Conservation (phyloP, 2,797 vertebrate genomes). For the Gadopsis marmoratus region DNA sequence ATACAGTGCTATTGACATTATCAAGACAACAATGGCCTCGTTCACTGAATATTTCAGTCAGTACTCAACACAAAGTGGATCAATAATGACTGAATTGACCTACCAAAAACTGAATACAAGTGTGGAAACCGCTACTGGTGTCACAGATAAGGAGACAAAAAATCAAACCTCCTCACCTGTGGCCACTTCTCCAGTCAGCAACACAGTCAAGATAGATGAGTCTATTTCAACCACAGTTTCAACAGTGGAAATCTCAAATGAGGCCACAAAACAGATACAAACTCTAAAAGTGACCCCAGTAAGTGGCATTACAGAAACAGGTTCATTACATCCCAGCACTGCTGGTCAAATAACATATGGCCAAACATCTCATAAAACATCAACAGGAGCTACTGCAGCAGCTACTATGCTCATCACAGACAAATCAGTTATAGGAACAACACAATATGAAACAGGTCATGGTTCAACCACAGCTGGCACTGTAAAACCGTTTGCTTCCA, state of each 20-base stretch:
- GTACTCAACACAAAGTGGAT: constrained; percentile 39
- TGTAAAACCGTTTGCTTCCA: background rate
- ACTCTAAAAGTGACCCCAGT: background rate
- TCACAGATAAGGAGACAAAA: constrained; percentile 20
- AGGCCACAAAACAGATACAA: constrained; percentile 15
- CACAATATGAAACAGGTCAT: background rate
- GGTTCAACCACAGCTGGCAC: constrained; percentile 5
- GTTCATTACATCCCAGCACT: background rate
- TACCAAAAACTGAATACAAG: constrained; percentile 14
- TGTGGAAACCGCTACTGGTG: constrained; percentile 20
- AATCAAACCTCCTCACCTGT: constrained; percentile 15
- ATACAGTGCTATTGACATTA: constrained; percentile 57
- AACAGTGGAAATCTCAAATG: constrained; percentile 9
- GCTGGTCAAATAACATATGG: constrained; percentile 26
- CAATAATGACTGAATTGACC: constrained; percentile 26
- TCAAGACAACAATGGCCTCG: constrained; percentile 66
- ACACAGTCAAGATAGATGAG: constrained; percentile 24
- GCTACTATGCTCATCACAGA: background rate
- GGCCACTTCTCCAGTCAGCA: background rate
- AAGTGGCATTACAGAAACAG: background rate
- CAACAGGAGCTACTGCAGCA: background rate
- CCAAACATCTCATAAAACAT: background rate
- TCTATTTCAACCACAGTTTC: constrained; percentile 1
- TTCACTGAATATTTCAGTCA: constrained; percentile 61
- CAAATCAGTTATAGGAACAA: background rate